Evolutionary conservation across 2,888 invertebrate species (phyloP), one percentile per base, ranked within the genome.

Genomic region (Noctuana brunneofusca): DNA sequence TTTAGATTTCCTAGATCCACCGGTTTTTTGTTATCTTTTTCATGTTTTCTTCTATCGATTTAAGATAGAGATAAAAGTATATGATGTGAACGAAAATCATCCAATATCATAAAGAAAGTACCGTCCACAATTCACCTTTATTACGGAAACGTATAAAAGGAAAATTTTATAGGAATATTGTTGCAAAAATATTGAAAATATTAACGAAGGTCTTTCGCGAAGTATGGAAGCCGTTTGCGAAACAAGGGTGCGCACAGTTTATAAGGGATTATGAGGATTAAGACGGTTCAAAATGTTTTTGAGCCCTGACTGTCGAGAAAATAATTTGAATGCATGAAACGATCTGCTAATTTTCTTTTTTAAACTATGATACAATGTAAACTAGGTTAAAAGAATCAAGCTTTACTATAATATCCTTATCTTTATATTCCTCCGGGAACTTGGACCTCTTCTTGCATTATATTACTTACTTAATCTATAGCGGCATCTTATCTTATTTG

Each of bases 151-250:
- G n/a, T n/a, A n/a, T n/a, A n/a, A n/a, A n/a, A n/a, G n/a, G n/a
- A n/a, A n/a, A n/a, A n/a, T n/a, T n/a, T n/a, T n/a, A n/a, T n/a
- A n/a, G n/a, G n/a, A n/a, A n/a, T n/a, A n/a, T n/a, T n/a, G n/a
- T n/a, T n/a, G n/a, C n/a, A n/a, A n/a, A n/a, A 35, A 35, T 5
- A 12, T 18, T 62, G 16, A 66, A 58, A 67, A 56, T 32, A 64
- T 59, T 67, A 68, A 66, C 67, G 63, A 65, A 64, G 64, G 64
- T 54, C 57, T 66, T 58, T 58, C 50, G 58, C 64, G 63, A 67
- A 67, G 68, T 63, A 66, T 63, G 64, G 20, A 35, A 64, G 62
- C 62, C 58, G 57, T 62, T 64, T 54, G 58, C 16, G 56, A 63
- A 63, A 55, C 35, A 57, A 55, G 24, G 16, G 43, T 18, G 48